Evolutionary conservation across 1,140 invertebrate species (phyloP), one percentile per base, ranked within the genome.

Genomic region (Leptestheria dahalacensis): DNA sequence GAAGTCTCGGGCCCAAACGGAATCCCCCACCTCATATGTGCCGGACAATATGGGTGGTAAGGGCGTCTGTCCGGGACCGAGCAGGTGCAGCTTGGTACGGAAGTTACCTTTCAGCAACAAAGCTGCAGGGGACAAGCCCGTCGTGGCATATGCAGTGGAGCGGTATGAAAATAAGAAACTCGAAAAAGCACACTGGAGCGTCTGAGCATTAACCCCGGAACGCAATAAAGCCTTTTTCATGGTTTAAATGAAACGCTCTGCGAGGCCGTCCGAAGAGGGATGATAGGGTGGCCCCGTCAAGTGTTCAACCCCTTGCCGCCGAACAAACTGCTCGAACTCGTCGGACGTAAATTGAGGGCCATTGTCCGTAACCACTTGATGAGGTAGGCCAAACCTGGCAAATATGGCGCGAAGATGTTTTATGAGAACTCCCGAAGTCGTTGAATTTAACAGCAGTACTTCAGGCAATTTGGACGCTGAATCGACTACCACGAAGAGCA

Each of bases 401-500:
- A 75, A 74, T 9, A 70, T 67, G 18, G 64, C 52, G 48, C 65
- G 64, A 18, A 72, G 33, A 18, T 64, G 61, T 55, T 67, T 60
- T 3, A 67, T 61, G 9, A 64, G 66, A 15, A 33, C 51, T 33
- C 26, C 56, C 3, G 64, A 50, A 20, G 64, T 68, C 18, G 62
- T 64, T 18, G 58, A 59, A 29, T 57, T 23, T 26, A 63, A 53
- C 20, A 61, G n/a, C 18, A 33, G 18, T 23, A 74, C 66, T 63
- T 75, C 70, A 18, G 69, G 63, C 69, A 70, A 76, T 62, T 72
- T 73, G 0, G 70, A 70, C 59, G 67, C 70, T 0, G 71, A 61
- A 66, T 77, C 75, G 0, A 72, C 65, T 2, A 73, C 57, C n/a
- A 77, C 65, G 11, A 75, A 60, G 60, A 71, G 75, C 60, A 63